Percentiles rank a stretch among this genome's conserved stretches.
Evolutionary conservation across 2,113 vertebrate species (phyloP).

Genomic region (Castor canadensis): DNA sequence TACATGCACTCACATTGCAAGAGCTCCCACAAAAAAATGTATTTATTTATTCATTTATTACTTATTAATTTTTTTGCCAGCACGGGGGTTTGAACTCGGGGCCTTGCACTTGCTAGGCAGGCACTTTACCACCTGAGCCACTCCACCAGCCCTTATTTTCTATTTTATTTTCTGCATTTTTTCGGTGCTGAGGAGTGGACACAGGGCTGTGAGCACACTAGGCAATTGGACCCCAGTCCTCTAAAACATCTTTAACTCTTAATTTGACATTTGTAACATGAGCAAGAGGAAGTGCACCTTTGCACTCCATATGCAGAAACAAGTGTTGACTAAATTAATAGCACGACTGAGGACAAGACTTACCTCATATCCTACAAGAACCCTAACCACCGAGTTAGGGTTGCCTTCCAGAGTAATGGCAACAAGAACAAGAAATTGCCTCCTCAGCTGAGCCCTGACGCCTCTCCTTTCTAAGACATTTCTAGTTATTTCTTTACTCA

Average conservation of each 20-base stretch:
- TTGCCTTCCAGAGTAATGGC: neutral
- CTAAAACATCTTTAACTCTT: neutral
- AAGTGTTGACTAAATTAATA: neutral
- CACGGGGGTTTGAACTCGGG: too few relatives aligned
- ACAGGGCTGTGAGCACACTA: too few relatives aligned
- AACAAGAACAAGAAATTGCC: neutral
- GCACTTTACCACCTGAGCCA: too few relatives aligned
- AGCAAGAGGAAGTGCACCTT: neutral
- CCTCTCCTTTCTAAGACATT: neutral
- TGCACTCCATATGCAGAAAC: neutral
- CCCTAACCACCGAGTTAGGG: neutral
- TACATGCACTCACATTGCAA: neutral
- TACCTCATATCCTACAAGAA: neutral
- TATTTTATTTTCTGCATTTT: neutral
- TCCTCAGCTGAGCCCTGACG: neutral
- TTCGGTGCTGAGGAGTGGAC: neutral
- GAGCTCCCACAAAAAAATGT: neutral
- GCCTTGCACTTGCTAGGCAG: too few relatives aligned
- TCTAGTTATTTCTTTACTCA: neutral
- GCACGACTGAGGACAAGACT: neutral
- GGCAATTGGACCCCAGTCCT: neutral
- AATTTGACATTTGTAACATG: neutral
- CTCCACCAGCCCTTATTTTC: too few relatives aligned
- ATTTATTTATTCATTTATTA: neutral
- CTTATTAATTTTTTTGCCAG: too few relatives aligned